phyloP scores from a whole-genome alignment of 92 coral and sea anemone species.

The Epizoanthus rinbou region DNA sequence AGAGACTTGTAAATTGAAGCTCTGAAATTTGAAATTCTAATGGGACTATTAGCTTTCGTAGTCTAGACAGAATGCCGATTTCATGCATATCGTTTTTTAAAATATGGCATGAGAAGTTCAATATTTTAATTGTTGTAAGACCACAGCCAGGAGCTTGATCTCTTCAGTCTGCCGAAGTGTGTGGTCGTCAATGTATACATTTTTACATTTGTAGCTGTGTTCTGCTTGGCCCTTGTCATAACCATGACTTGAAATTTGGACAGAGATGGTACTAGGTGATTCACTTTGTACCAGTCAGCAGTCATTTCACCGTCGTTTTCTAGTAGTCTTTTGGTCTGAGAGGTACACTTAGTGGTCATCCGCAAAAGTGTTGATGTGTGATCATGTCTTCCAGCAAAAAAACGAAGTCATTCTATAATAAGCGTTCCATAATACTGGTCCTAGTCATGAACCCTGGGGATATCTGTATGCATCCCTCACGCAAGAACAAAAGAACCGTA shows the following conservation, averaged over 20 bases:
- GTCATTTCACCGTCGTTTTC: neutral
- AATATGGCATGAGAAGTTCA: neutral
- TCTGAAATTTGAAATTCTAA: too few species aligned
- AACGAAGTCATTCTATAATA: neutral
- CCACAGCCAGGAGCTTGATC: constrained; percentile 1
- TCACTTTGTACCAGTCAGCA: constrained; percentile 1
- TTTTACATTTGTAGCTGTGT: neutral
- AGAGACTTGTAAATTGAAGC: too few species aligned
- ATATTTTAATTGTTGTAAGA: neutral
- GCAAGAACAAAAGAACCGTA: too few species aligned
- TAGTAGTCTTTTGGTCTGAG: neutral
- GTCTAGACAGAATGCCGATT: neutral
- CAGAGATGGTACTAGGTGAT: neutral
- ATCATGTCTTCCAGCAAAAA: neutral
- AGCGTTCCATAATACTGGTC: neutral
- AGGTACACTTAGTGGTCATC: neutral
- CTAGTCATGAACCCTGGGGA: neutral
- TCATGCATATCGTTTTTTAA: neutral
- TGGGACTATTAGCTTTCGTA: neutral
- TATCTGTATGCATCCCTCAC: neutral
- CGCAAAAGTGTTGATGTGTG: neutral
- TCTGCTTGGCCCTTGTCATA: neutral
- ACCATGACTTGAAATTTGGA: neutral
- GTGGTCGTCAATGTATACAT: neutral
- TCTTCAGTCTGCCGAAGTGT: neutral